Percentiles rank a stretch among this genome's conserved stretches.
These are phyloP conservation scores for Tamias sibiricus DNA, from an alignment of 2,113 vertebrate species.

Conservation along the genomic window DNA sequence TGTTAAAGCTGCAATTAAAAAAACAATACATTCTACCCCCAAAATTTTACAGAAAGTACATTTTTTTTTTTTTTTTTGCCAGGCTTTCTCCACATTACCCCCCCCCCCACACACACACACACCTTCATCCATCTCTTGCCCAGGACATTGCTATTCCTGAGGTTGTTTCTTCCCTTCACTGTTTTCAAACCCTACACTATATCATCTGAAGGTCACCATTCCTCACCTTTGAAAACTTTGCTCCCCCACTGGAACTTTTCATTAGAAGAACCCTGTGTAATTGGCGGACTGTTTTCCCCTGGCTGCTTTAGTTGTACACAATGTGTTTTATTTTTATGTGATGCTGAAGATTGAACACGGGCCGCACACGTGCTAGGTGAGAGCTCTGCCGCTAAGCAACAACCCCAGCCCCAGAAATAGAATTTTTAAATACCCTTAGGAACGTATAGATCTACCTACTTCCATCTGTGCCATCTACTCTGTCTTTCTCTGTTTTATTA, in stretches of 20 bases:
- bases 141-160: too few species aligned
- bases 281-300: rapidly evolving
- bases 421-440: neutral
- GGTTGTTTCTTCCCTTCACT: neutral
- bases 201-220: neutral
- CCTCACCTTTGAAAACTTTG: neutral
- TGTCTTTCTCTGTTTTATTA: neutral
- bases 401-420: too few species aligned
- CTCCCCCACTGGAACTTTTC: neutral
- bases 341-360: too few species aligned
- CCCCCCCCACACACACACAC: too few species aligned
- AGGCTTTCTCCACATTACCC: neutral
- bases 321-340: too few species aligned
- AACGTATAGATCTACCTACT: neutral
- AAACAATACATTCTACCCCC: neutral
- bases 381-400: too few species aligned
- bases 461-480: neutral
- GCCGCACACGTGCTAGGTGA: too few species aligned
- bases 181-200: neutral
- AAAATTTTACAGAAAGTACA: neutral
- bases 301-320: too few species aligned
- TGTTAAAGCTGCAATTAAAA: neutral
- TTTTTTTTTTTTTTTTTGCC: neutral
- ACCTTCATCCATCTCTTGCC: neutral
- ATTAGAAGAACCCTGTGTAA: neutral